These are phyloP conservation scores for Myotis pilosus DNA, from an alignment of 2,797 vertebrate species.

Conservation along the genomic window DNA sequence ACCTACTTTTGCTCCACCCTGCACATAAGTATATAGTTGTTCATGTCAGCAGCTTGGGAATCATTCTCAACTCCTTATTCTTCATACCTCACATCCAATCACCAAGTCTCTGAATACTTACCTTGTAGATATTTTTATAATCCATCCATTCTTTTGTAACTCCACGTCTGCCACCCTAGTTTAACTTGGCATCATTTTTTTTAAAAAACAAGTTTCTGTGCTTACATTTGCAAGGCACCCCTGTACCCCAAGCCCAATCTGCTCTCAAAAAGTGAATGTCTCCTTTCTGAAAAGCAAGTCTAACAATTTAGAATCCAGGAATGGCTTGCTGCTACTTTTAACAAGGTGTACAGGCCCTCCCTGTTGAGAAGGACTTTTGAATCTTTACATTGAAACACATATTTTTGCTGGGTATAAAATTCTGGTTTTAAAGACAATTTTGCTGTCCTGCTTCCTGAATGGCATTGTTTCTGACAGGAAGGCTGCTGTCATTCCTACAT, in stretches of 20 bases:
- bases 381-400: not conserved
- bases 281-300: not conserved
- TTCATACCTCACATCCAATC: not conserved
- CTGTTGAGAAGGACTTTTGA: not conserved
- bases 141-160: not conserved
- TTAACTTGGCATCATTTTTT: not conserved
- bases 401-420: not conserved
- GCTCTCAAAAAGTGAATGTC: not conserved
- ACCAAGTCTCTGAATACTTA: not conserved
- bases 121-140: not conserved
- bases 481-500: not conserved
- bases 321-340: slow-evolving; percentile 4
- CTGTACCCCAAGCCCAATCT: not conserved
- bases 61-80: not conserved
- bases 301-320: not conserved
- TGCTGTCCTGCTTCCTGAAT: not conserved
- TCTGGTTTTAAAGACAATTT: not conserved
- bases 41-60: not conserved
- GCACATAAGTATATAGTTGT: not conserved
- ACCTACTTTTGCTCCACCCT: not conserved
- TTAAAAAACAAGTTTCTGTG: not conserved
- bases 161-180: not conserved
- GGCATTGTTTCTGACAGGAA: not conserved
- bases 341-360: not conserved
- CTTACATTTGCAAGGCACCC: not conserved